These are phyloP conservation scores for Axea sp. DNA, from an alignment of 2,888 invertebrate genomes.

Conservation along the genomic window DNA sequence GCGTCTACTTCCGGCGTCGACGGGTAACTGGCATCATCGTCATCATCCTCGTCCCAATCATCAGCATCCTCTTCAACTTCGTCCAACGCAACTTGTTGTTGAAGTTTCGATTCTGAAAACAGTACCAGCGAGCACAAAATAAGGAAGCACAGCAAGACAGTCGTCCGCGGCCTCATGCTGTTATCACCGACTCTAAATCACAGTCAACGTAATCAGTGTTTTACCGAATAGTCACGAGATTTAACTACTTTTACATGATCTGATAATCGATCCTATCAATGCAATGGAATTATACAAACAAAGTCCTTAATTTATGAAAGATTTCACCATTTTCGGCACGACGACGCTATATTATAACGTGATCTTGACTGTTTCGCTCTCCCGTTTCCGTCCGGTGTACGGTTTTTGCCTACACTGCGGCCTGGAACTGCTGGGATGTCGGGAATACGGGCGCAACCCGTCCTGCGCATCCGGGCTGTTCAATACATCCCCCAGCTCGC, in stretches of 20 bases:
- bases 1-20: conserved; percentile 84
- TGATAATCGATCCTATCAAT: conserved; percentile 19
- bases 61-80: conserved; percentile 82
- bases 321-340: conserved; percentile 29
- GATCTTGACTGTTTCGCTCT: conserved; percentile 39
- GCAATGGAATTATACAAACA: conserved; percentile 2
- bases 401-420: conserved; percentile 77
- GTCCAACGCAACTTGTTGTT: conserved; percentile 76
- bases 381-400: conserved; percentile 69
- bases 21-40: conserved; percentile 75
- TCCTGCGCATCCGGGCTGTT: conserved; percentile 78
- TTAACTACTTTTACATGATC: conserved; percentile 61
- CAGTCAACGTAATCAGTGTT: conserved; percentile 34
- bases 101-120: conserved; percentile 75
- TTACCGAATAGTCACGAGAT: conserved; percentile 6
- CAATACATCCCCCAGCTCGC: conserved; percentile 76
- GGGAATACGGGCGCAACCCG: conserved; percentile 76
- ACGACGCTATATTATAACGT: conserved; percentile 13
- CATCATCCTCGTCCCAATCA: conserved; percentile 80
- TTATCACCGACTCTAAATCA: conserved; percentile 31
- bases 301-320: conserved; percentile 14
- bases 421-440: conserved; percentile 72
- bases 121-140: conserved; percentile 70
- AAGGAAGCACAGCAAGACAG: conserved; percentile 66
- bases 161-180: conserved; percentile 71